A percentile compares a stretch with the other conserved stretches of the same genome.
Evolutionary conservation across 2,113 vertebrate species (phyloP).

Genomic region (Clarias batrachus): DNA sequence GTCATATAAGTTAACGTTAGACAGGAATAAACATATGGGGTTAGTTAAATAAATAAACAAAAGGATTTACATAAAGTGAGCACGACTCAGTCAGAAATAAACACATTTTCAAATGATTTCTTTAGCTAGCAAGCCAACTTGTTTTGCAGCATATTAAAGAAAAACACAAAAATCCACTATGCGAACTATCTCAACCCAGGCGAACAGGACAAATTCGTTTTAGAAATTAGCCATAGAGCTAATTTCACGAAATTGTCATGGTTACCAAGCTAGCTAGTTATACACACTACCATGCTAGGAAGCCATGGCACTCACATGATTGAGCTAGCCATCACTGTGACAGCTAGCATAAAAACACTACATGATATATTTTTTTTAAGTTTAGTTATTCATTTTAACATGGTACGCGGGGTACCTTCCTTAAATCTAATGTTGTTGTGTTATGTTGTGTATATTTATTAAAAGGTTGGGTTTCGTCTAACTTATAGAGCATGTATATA

Average conservation of each 20-base stretch:
- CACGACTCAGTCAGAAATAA: background rate
- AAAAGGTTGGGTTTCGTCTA: background rate
- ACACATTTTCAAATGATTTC: background rate
- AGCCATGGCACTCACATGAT: background rate
- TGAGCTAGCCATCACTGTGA: background rate
- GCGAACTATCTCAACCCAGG: background rate
- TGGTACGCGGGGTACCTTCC: no score
- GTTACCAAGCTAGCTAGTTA: slow-evolving; percentile 1
- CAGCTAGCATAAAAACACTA: background rate
- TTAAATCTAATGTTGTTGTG: no score
- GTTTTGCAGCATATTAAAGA: background rate
- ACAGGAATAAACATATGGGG: no score
- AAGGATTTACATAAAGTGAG: background rate
- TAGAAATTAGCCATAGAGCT: background rate
- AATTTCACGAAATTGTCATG: background rate
- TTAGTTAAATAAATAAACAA: background rate
- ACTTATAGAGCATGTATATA: no score
- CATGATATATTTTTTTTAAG: no score
- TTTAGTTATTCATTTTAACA: no score
- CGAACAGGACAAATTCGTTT: background rate
- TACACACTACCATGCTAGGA: background rate
- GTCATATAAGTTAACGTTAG: background rate
- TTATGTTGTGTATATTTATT: background rate
- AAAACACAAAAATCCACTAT: no score
- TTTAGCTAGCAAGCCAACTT: background rate